A percentile compares a stretch with the other conserved stretches of the same genome.
Conservation (phyloP, 2,113 vertebrate species). For the Oreochromis tanganicae region DNA sequence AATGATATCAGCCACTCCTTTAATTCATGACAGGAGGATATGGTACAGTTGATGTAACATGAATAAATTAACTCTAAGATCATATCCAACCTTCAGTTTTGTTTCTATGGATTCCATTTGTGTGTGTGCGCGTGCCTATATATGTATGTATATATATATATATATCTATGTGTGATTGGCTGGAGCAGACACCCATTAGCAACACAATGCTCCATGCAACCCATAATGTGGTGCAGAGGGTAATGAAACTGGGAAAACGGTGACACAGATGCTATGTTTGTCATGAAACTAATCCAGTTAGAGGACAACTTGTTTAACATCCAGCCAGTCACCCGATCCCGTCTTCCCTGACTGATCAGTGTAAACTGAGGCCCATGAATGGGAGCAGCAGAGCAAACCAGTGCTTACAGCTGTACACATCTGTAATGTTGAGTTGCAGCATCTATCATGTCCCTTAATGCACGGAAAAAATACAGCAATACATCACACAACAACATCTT, state of each 20-base stretch:
- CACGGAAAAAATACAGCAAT: slow-evolving; percentile 53
- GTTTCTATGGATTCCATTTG: background rate
- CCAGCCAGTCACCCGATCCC: background rate
- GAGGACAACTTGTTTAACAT: slow-evolving; percentile 5
- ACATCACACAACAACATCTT: slow-evolving; percentile 54
- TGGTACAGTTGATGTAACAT: slow-evolving; percentile 12
- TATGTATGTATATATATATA: background rate
- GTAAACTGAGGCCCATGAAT: slow-evolving; percentile 32
- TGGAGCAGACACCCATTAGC: slow-evolving; percentile 39
- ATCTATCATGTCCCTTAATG: slow-evolving; percentile 8
- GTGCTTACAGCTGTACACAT: slow-evolving; percentile 18
- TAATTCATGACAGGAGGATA: background rate
- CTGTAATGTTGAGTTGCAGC: slow-evolving; percentile 1
- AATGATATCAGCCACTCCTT: slow-evolving; percentile 26
- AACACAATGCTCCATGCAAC: slow-evolving; percentile 32
- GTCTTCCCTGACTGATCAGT: background rate
- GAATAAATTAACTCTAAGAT: slow-evolving; percentile 38
- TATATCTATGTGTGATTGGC: background rate
- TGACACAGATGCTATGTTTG: background rate
- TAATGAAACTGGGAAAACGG: background rate
- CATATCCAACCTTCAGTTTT: background rate
- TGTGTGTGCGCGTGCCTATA: background rate
- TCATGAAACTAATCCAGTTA: slow-evolving; percentile 31
- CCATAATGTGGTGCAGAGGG: background rate
- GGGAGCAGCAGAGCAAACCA: slow-evolving; percentile 23